Percentiles rank a stretch among this genome's conserved stretches.
Evolutionary conservation across 2,113 vertebrate genomes (phyloP).

Genomic region (Crotalus helleri): DNA sequence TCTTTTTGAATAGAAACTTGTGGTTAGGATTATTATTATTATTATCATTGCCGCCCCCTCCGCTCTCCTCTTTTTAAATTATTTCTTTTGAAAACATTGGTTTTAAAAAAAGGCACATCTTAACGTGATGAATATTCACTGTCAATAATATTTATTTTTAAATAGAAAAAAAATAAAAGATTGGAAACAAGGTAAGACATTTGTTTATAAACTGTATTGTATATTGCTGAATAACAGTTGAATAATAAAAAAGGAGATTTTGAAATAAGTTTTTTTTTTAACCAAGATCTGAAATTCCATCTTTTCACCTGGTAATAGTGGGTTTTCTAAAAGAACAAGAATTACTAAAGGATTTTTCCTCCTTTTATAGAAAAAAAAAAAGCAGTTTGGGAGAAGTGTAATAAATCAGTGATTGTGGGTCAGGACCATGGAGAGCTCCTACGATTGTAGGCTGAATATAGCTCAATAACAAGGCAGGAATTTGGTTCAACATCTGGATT

Average conservation of each 20-base stretch:
- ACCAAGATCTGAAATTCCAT: conserved; percentile 43
- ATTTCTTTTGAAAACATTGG: conserved; percentile 80
- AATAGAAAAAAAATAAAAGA: conserved; percentile 71
- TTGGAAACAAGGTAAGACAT: conserved; percentile 84
- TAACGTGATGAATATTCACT: conserved; percentile 84
- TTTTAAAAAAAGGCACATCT: conserved; percentile 74
- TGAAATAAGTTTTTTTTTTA: conserved; percentile 74
- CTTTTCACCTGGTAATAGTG: background rate
- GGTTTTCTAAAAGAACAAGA: background rate
- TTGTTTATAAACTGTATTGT: conserved; percentile 89
- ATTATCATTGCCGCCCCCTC: background rate
- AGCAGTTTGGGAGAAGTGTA: background rate
- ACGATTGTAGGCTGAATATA: background rate
- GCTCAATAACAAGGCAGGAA: background rate
- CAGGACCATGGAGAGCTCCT: background rate
- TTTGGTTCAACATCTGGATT: background rate
- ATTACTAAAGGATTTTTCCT: background rate
- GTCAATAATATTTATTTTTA: conserved; percentile 96
- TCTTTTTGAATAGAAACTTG: conserved; percentile 78
- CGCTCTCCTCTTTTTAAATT: conserved; percentile 65
- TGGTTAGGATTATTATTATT: conserved; percentile 61
- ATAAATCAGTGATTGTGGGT: background rate
- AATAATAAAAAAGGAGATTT: conserved; percentile 87
- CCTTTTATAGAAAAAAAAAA: background rate
- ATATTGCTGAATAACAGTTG: conserved; percentile 85